phyloP scores from a whole-genome alignment of 2,797 vertebrate species.

The Gobionotothen gibberifrons region DNA sequence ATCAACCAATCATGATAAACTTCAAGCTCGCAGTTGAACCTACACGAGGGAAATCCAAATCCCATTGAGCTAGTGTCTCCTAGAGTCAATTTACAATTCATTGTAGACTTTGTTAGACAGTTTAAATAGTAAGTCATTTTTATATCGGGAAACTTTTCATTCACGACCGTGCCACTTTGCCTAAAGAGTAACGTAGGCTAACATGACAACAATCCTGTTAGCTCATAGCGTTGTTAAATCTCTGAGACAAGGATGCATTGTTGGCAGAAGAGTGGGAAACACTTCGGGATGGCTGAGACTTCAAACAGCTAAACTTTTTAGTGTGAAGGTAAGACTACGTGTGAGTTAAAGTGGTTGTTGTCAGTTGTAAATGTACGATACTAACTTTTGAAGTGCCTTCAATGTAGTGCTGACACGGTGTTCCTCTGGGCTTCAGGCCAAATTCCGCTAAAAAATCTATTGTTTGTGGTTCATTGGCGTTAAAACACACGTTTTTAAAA shows the following conservation, averaged over 20 bases:
- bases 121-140: neutral
- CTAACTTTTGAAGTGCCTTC: neutral
- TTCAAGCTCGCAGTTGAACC: neutral
- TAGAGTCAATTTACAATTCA: neutral
- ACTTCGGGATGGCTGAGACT: conserved; percentile 72
- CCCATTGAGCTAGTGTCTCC: neutral
- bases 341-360: neutral
- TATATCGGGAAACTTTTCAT: neutral
- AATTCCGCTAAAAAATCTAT: neutral
- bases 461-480: fast-evolving
- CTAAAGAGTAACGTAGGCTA: conserved; percentile 24
- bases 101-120: neutral
- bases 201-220: conserved; percentile 91
- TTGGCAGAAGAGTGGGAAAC: conserved; percentile 62
- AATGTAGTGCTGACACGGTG: neutral
- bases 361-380: neutral
- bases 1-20: conserved; percentile 32
- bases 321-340: conserved; percentile 88
- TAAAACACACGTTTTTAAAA: neutral
- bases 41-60: conserved; percentile 28
- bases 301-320: conserved; percentile 78
- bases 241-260: conserved; percentile 80
- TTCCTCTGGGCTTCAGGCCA: neutral
- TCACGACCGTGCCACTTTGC: neutral
- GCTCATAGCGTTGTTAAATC: conserved; percentile 85